Evolutionary conservation across 2,888 invertebrate genomes (phyloP).

Genomic region (Monochamus alternatus): DNA sequence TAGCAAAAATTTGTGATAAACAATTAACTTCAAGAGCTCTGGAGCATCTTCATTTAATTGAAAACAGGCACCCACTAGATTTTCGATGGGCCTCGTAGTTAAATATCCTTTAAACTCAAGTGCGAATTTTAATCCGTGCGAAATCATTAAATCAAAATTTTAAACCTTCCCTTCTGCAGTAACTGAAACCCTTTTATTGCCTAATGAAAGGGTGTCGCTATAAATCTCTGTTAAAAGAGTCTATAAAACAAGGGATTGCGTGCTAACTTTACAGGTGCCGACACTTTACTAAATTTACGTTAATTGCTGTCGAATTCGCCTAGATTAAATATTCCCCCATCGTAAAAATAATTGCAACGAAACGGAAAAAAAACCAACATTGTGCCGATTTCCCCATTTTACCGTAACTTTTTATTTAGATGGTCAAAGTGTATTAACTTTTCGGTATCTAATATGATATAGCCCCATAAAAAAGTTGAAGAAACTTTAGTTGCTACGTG

Average conservation of each 20-base stretch:
- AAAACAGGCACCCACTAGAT: too few species aligned
- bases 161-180: background rate
- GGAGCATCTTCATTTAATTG: too few species aligned
- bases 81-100: background rate
- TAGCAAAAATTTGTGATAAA: too few species aligned
- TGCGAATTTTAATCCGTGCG: background rate
- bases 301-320: too few species aligned
- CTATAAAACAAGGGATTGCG: background rate
- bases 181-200: background rate
- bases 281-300: background rate
- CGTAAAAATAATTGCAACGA: background rate
- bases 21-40: too few species aligned
- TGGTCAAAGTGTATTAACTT: conserved; percentile 20
- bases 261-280: background rate
- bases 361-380: conserved; percentile 2
- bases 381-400: background rate
- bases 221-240: background rate
- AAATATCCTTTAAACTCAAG: background rate
- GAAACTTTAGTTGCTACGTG: conserved; percentile 30
- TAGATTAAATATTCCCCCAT: background rate
- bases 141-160: background rate
- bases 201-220: background rate
- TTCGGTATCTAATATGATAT: conserved; percentile 27
- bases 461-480: conserved; percentile 26
- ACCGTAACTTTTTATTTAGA: conserved; percentile 11